Conservation (phyloP, 2,888 invertebrate genomes). For the Megalurothrips usitatus region DNA sequence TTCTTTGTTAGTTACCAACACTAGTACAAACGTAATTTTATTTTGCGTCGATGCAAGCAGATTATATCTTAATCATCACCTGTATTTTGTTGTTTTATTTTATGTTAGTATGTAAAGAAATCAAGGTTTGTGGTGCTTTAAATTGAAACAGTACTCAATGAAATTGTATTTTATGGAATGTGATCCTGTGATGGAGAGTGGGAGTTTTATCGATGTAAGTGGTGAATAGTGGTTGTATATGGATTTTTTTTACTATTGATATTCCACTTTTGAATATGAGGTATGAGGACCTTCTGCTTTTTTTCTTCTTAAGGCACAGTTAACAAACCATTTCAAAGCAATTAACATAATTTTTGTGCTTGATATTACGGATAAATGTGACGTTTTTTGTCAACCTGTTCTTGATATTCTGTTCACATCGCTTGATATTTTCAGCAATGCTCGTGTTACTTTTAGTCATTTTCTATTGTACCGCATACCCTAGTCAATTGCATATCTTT, state of each 20-base stretch:
- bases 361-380: too few relatives aligned
- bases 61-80: background rate
- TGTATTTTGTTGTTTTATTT: background rate
- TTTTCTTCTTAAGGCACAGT: too few relatives aligned
- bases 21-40: background rate
- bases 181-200: background rate
- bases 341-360: too few relatives aligned
- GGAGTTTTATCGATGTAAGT: too few relatives aligned
- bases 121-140: slow-evolving; percentile 4
- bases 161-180: background rate
- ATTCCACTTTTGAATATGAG: background rate
- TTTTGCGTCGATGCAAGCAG: background rate
- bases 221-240: too few relatives aligned
- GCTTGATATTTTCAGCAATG: background rate
- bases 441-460: background rate
- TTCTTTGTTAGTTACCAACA: slow-evolving; percentile 1
- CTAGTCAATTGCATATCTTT: slow-evolving; percentile 5
- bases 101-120: background rate
- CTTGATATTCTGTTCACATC: background rate
- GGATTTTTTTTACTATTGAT: background rate
- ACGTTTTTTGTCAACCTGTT: background rate
- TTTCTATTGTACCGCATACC: background rate
- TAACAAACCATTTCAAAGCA: too few relatives aligned
- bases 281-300: too few relatives aligned
- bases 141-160: background rate